A percentile compares a stretch with the other conserved stretches of the same genome.
Evolutionary conservation across 2,888 invertebrate species (phyloP).

Genomic region (Iselma pallidipennis): DNA sequence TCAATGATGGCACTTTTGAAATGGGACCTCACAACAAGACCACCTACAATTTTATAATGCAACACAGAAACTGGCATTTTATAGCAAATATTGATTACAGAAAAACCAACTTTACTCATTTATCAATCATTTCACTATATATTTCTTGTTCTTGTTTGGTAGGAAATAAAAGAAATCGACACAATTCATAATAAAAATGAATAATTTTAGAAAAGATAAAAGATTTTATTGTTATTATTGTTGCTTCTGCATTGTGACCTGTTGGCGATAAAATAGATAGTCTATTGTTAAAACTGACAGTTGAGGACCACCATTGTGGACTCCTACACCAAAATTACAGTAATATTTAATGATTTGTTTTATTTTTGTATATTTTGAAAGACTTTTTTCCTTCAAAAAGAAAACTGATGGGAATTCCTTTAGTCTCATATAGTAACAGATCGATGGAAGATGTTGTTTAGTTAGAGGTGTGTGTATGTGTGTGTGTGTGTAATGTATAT

Average conservation of each 20-base stretch:
- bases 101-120: background rate
- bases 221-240: slow-evolving; percentile 47
- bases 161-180: background rate
- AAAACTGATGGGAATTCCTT: background rate
- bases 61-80: background rate
- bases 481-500: background rate
- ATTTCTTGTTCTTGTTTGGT: background rate
- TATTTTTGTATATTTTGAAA: background rate
- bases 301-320: slow-evolving; percentile 35
- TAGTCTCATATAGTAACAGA: background rate
- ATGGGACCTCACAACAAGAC: slow-evolving; percentile 33
- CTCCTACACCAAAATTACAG: slow-evolving; percentile 35
- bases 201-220: slow-evolving; percentile 38
- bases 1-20: slow-evolving; percentile 30
- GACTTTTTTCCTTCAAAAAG: background rate
- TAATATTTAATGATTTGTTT: slow-evolving; percentile 17
- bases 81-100: too few relatives aligned
- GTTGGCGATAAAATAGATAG: slow-evolving; percentile 42
- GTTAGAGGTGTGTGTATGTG: background rate
- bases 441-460: background rate
- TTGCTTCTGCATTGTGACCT: slow-evolving; percentile 44
- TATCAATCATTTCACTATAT: background rate
- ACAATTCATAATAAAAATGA: background rate
- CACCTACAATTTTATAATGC: slow-evolving; percentile 29
- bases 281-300: slow-evolving; percentile 44